phyloP scores from a whole-genome alignment of 2,113 vertebrate genomes.

The Phrynocephalus versicolor region DNA sequence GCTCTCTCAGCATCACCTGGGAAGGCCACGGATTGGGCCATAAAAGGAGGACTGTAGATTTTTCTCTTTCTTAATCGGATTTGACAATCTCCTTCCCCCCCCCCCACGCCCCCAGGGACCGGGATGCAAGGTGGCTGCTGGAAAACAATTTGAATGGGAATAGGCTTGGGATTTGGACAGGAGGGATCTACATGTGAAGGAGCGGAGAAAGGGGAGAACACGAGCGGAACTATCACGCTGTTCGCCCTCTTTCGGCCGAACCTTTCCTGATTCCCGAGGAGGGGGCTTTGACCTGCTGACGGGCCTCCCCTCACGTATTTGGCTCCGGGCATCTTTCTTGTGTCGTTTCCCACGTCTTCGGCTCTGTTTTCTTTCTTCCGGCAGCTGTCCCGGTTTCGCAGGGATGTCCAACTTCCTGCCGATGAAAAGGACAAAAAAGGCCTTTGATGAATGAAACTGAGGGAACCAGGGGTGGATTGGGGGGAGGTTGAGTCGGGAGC shows the following conservation, averaged over 20 bases:
- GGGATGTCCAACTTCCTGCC: slow-evolving; percentile 44
- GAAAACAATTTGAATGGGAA: not conserved
- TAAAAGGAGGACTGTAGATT: no score
- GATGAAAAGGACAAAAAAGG: slow-evolving; percentile 29
- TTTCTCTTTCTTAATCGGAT: no score
- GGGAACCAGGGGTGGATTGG: no score
- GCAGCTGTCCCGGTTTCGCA: slow-evolving; percentile 37
- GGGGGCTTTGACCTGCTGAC: not conserved
- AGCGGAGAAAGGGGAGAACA: not conserved
- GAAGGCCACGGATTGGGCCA: not conserved
- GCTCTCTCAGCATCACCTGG: not conserved
- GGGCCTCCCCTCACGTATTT: not conserved
- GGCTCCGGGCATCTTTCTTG: not conserved
- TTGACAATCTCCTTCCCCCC: no score
- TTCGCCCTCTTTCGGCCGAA: not conserved
- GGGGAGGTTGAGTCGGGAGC: no score
- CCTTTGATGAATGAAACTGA: not conserved
- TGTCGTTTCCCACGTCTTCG: not conserved
- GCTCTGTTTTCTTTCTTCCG: not conserved
- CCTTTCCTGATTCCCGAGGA: not conserved
- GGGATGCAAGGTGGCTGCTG: not conserved
- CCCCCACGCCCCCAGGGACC: no score
- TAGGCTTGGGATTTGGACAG: not conserved
- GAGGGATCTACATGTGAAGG: not conserved
- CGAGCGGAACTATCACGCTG: not conserved